phyloP scores from a whole-genome alignment of 1,140 invertebrate species.

The Tetragonula clypearis region DNA sequence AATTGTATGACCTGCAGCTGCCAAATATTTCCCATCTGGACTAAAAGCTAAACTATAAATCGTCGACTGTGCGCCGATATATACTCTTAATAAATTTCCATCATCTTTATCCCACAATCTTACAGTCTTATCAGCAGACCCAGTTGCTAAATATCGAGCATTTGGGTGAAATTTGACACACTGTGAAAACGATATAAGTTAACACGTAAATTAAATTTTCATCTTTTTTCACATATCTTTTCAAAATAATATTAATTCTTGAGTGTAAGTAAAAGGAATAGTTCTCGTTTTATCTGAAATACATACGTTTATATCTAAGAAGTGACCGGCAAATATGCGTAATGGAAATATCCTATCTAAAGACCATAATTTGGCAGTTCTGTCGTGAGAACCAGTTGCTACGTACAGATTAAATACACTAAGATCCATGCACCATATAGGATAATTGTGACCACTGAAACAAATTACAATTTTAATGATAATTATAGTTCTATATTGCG shows the following conservation, averaged over 20 bases:
- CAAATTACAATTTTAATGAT: conserved; percentile 28
- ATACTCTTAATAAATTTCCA: conserved; percentile 84
- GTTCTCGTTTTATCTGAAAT: neutral
- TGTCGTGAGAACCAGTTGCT: conserved; percentile 92
- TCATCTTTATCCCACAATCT: conserved; percentile 88
- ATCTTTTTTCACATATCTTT: neutral
- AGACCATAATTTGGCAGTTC: conserved; percentile 93
- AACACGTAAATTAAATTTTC: neutral
- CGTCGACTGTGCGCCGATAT: conserved; percentile 84
- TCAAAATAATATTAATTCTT: neutral
- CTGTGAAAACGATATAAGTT: conserved; percentile 71
- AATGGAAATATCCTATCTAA: conserved; percentile 90
- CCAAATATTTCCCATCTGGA: conserved; percentile 87
- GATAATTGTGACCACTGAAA: conserved; percentile 90
- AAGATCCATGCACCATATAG: conserved; percentile 93
- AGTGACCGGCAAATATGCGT: conserved; percentile 91
- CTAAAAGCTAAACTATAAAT: conserved; percentile 86
- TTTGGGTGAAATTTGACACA: conserved; percentile 92
- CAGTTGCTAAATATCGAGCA: conserved; percentile 90
- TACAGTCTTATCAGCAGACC: conserved; percentile 89
- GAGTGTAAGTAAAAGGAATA: neutral
- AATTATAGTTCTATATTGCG: neutral
- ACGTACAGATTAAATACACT: conserved; percentile 88
- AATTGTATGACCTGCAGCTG: conserved; percentile 83
- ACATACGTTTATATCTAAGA: conserved; percentile 90